Evolutionary conservation across 2,113 vertebrate species (phyloP), one percentile per base, ranked within the genome.

Genomic region (Hystrix brachyura): DNA sequence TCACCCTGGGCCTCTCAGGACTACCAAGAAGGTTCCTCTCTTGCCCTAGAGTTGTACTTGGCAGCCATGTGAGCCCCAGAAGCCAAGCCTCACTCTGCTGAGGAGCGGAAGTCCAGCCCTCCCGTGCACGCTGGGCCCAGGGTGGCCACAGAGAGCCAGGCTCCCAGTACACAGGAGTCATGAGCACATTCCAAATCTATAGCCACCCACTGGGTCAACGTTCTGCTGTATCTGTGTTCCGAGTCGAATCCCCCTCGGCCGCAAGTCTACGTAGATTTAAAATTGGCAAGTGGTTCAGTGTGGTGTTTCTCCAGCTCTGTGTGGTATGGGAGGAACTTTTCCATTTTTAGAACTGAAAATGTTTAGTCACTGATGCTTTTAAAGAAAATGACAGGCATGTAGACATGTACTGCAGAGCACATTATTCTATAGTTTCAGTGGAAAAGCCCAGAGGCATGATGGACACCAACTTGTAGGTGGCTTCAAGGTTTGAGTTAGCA

Each of bases 291-390:
- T 5, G 55, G 71, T 25, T 94, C 62, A 0, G 55, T n/a, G 67
- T 79, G 94, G 93, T 72, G 94, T 78, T 88, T 92, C 94, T 91
- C 57, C 4, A 82, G 94, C 96, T 92, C 90, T 32, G 29, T 91
- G 96, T 97, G 97, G 80, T 57, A 79, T 74, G 76, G 95, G 95
- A 95, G 95, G 85, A 85, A 81, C 95, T 97, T 93, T 97, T 97
- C 98, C 97, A 97, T 97, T 98, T 98, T 98, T 97, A 98, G 98
- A 90, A 94, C 92, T 19, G 94, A 98, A 97, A 98, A 90, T 97
- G 98, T 98, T 98, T 98, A 98, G 98, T 98, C 98, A 98, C 94
- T 46, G 97, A 91, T 80, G 96, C 96, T 96, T 95, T 97, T 95
- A 96, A 97, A 97, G 94, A 96, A 94, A 91, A 97, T 94, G 98